These are phyloP conservation scores for Enhydra lutris DNA, from an alignment of 2,113 vertebrate species.

Conservation along the genomic window DNA sequence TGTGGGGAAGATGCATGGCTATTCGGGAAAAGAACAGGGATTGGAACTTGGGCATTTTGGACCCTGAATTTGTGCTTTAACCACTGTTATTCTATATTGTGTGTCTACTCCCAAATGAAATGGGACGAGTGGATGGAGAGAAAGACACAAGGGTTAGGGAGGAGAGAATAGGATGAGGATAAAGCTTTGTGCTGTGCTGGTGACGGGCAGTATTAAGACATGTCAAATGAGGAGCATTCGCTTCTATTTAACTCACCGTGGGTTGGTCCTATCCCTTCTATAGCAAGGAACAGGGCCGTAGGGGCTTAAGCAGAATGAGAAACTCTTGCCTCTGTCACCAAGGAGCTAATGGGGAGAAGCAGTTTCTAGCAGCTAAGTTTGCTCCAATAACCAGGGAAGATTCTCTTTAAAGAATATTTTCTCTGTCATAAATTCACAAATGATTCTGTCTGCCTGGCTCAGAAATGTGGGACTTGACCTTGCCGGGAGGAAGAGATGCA, in stretches of 20 bases:
- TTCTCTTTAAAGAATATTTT: constrained; percentile 37
- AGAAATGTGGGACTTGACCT: constrained; percentile 53
- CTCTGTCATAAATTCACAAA: constrained; percentile 49
- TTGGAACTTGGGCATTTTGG: not conserved
- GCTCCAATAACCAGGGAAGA: not conserved
- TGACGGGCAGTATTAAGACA: not conserved
- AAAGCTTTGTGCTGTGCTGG: no score
- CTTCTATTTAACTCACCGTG: not conserved
- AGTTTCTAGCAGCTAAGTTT: not conserved
- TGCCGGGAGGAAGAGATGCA: not conserved
- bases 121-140: not conserved
- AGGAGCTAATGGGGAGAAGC: not conserved
- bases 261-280: not conserved
- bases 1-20: not conserved
- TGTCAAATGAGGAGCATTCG: not conserved
- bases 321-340: not conserved
- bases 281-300: not conserved
- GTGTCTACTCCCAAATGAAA: not conserved
- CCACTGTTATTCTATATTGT: not conserved
- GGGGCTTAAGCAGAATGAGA: not conserved
- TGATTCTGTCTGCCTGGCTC: not conserved
- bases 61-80: not conserved
- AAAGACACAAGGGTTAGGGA: not conserved
- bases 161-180: not conserved
- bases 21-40: not conserved